Percentiles rank a stretch among this genome's conserved stretches.
These are phyloP conservation scores for Cephalotes varians DNA, from an alignment of 2,888 invertebrate species.

Conservation along the genomic window DNA sequence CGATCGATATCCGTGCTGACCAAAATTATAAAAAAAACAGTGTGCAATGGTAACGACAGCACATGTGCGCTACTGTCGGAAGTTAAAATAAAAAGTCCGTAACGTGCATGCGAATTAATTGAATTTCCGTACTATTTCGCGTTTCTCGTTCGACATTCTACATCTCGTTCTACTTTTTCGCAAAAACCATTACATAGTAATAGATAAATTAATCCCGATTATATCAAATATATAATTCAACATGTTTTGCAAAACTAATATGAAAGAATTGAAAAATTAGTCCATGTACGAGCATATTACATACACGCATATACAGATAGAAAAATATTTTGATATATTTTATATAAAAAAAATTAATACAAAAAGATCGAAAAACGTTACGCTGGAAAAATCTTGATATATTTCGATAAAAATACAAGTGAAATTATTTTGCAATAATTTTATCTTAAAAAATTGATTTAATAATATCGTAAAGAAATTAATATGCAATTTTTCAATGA, in stretches of 20 bases:
- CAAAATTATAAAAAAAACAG: slow-evolving; percentile 51
- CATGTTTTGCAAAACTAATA: neutral
- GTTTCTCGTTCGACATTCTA: slow-evolving; percentile 78
- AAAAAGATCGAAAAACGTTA: neutral
- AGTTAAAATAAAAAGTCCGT: slow-evolving; percentile 36
- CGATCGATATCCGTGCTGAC: slow-evolving; percentile 38
- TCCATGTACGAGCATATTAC: neutral
- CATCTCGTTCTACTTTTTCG: no score
- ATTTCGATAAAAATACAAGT: neutral
- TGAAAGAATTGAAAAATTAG: neutral
- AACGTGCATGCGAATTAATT: slow-evolving; percentile 32
- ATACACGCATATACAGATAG: no score
- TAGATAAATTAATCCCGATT: slow-evolving; percentile 10
- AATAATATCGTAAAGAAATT: neutral
- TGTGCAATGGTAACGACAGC: slow-evolving; percentile 25
- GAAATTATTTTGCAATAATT: neutral
- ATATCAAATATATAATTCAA: neutral
- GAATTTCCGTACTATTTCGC: slow-evolving; percentile 24
- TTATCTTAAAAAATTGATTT: neutral
- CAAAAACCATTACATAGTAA: neutral
- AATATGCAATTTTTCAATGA: neutral
- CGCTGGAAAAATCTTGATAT: neutral
- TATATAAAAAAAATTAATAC: neutral
- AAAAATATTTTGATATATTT: neutral
- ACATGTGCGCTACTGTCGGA: slow-evolving; percentile 21